Percentiles rank a stretch among this genome's conserved stretches.
Conservation (phyloP, 2,797 vertebrate species). For the Myoxocephalus aenaeus region DNA sequence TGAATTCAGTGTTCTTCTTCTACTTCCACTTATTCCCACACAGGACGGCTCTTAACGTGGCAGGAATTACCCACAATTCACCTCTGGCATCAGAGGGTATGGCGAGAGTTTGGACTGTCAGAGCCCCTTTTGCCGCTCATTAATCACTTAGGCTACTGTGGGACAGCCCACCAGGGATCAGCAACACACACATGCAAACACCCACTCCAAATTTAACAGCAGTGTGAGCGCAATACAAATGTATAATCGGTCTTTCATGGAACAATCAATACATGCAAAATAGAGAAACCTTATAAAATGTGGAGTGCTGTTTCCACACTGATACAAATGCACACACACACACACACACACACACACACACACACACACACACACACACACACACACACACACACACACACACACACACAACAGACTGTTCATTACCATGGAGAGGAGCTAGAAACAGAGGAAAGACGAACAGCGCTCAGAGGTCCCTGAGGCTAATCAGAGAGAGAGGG, state of each 20-base stretch:
- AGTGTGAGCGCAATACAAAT: conserved; percentile 32
- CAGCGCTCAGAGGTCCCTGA: conserved; percentile 48
- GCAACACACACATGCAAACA: not conserved
- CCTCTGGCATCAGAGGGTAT: conserved; percentile 30
- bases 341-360: conserved; percentile 10
- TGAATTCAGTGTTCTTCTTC: conserved; percentile 24
- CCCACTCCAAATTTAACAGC: conserved; percentile 26
- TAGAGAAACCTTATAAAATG: conserved; percentile 41
- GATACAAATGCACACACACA: conserved; percentile 30
- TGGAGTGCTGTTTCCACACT: conserved; percentile 41
- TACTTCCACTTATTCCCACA: conserved; percentile 23
- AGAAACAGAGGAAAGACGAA: conserved; percentile 52
- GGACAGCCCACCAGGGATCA: conserved; percentile 40
- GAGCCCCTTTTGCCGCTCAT: conserved; percentile 63
- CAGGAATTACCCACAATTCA: conserved; percentile 66
- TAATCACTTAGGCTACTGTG: conserved; percentile 72
- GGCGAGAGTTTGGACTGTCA: conserved; percentile 64
- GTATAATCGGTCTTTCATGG: conserved; percentile 20
- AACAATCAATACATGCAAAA: conserved; percentile 40
- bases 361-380: conserved; percentile 7
- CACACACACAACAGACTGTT: no score
- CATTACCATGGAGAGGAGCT: conserved; percentile 51
- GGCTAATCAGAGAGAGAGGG: conserved; percentile 34
- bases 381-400: not conserved
- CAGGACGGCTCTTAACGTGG: conserved; percentile 58